Percentiles rank a stretch among this genome's conserved stretches.
Conservation (phyloP, 2,797 vertebrate species). For the Emydoidea blandingii region DNA sequence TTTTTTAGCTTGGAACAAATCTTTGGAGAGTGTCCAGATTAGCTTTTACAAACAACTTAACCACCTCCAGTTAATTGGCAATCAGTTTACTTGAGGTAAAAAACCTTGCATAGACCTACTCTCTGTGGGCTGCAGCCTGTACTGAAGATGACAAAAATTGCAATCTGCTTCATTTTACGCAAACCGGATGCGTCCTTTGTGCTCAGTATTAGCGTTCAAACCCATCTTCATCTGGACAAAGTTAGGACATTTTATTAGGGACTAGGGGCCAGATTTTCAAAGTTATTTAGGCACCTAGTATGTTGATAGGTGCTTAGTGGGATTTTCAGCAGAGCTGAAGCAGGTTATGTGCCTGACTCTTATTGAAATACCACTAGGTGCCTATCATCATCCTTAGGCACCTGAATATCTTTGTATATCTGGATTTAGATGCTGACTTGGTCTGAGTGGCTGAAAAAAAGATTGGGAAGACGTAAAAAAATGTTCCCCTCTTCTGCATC, state of each 20-base stretch:
- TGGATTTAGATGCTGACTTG: neutral
- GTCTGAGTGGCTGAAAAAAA: neutral
- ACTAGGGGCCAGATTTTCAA: neutral
- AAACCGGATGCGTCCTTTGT: rapidly evolving
- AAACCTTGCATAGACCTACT: rapidly evolving
- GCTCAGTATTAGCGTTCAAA: neutral
- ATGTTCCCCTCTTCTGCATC: neutral
- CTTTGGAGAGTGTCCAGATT: neutral
- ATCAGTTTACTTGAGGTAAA: neutral
- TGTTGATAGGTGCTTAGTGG: neutral
- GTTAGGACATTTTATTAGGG: neutral
- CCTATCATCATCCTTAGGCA: conserved; percentile 17
- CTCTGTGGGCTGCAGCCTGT: neutral
- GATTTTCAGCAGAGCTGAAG: conserved; percentile 38
- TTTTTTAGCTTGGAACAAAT: neutral
- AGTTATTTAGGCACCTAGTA: neutral
- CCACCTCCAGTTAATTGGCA: neutral
- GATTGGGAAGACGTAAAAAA: neutral
- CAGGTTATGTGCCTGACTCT: neutral
- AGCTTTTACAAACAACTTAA: neutral
- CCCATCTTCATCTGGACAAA: neutral
- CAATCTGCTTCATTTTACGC: neutral
- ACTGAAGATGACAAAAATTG: rapidly evolving
- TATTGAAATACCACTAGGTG: conserved; percentile 29
- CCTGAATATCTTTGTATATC: neutral